Percentiles rank a stretch among this genome's conserved stretches.
phyloP scores from a whole-genome alignment of 1,140 invertebrate genomes.

The Eupristina koningsbergeri region DNA sequence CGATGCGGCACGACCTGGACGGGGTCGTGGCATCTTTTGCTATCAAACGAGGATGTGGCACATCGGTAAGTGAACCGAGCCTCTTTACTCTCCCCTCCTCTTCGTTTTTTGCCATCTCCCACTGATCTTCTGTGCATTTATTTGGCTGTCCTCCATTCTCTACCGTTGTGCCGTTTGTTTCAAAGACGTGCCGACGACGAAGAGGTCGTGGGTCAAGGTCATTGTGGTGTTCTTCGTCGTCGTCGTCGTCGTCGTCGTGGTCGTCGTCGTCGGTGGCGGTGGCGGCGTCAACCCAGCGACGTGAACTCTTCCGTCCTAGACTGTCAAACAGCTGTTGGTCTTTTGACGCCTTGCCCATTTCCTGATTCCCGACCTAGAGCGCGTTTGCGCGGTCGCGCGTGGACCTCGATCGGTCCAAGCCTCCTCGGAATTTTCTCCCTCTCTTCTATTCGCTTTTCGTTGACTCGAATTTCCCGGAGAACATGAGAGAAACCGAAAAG shows the following conservation, averaged over 20 bases:
- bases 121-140: background rate
- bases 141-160: background rate
- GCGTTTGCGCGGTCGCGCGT: too few relatives aligned
- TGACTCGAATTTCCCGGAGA: too few relatives aligned
- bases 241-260: constrained; percentile 61
- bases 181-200: background rate
- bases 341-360: constrained; percentile 54
- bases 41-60: constrained; percentile 61
- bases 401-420: too few relatives aligned
- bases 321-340: constrained; percentile 73
- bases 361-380: background rate
- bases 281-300: constrained; percentile 29
- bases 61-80: constrained; percentile 62
- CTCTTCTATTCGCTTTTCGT: too few relatives aligned
- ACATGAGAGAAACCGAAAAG: too few relatives aligned
- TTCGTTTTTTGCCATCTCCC: constrained; percentile 7
- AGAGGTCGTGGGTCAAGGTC: constrained; percentile 72
- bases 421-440: too few relatives aligned
- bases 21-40: constrained; percentile 22
- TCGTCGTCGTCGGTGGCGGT: constrained; percentile 32
- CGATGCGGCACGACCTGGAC: constrained; percentile 16
- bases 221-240: constrained; percentile 58
- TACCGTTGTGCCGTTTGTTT: background rate
- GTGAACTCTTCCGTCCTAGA: constrained; percentile 56
- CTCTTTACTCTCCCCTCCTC: background rate